Conservation (phyloP, 2,888 invertebrate genomes). For the Drosophila setosimentum region DNA sequence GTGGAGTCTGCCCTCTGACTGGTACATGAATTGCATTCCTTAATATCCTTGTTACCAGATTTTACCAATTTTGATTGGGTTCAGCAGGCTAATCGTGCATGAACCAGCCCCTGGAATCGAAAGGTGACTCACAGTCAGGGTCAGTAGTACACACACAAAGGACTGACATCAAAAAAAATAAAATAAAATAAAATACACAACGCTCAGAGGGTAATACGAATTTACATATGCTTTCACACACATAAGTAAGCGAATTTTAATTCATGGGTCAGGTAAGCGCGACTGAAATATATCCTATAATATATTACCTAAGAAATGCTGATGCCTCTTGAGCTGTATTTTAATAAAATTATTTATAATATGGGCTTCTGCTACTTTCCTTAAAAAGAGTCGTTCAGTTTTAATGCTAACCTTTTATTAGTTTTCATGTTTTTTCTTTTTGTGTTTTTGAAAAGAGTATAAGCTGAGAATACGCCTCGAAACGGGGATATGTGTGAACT, state of each 20-base stretch:
- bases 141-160: slow-evolving; percentile 33
- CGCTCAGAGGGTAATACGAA: slow-evolving; percentile 41
- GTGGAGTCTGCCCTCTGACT: neutral
- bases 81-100: slow-evolving; percentile 10
- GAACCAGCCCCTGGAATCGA: slow-evolving; percentile 29
- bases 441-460: neutral
- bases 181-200: neutral
- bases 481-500: slow-evolving; percentile 44
- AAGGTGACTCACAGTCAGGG: slow-evolving; percentile 32
- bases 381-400: neutral
- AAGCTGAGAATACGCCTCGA: neutral
- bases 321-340: neutral
- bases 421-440: neutral
- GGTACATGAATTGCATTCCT: neutral
- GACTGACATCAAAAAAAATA: slow-evolving; percentile 43
- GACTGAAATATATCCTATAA: slow-evolving; percentile 17
- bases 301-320: neutral
- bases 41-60: neutral
- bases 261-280: neutral
- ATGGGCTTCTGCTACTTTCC: neutral
- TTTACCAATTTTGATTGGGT: slow-evolving; percentile 1
- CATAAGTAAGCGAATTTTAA: neutral
- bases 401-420: neutral
- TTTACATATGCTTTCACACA: slow-evolving; percentile 21
- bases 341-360: neutral